phyloP scores from a whole-genome alignment of 1,140 invertebrate species.

The Hetaerina americana region DNA sequence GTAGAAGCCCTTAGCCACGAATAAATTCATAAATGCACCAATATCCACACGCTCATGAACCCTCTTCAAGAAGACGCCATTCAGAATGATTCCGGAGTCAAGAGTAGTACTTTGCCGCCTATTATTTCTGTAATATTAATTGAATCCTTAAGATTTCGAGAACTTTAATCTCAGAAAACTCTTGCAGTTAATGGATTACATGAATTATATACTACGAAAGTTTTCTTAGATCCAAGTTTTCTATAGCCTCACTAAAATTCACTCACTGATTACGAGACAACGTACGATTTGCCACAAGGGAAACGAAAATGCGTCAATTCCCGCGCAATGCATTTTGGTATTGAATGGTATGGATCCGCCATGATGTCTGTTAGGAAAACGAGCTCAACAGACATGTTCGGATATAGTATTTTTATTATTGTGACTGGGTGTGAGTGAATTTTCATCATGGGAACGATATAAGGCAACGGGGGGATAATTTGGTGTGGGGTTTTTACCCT shows the following conservation, averaged over 20 bases:
- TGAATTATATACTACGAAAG: too few species aligned
- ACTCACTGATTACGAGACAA: background rate
- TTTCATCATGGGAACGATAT: conserved; percentile 52
- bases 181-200: too few species aligned
- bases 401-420: conserved; percentile 52
- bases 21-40: too few species aligned
- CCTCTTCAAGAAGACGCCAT: background rate
- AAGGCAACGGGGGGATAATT: conserved; percentile 41
- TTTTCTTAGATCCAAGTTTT: background rate
- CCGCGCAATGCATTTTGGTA: conserved; percentile 41
- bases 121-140: background rate
- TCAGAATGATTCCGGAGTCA: background rate
- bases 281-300: background rate
- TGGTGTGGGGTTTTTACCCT: conserved; percentile 46
- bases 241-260: background rate
- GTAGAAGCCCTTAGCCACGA: too few species aligned
- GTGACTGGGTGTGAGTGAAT: conserved; percentile 53
- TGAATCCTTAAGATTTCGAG: too few species aligned
- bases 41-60: background rate
- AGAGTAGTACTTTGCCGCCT: background rate
- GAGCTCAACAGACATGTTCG: conserved; percentile 50
- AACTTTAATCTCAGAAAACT: too few species aligned
- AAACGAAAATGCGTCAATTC: conserved; percentile 29
- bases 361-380: conserved; percentile 53
- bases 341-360: conserved; percentile 51